Base-by-base conservation (phyloP, 2,888 invertebrate species). In the Helleia helle region DNA sequence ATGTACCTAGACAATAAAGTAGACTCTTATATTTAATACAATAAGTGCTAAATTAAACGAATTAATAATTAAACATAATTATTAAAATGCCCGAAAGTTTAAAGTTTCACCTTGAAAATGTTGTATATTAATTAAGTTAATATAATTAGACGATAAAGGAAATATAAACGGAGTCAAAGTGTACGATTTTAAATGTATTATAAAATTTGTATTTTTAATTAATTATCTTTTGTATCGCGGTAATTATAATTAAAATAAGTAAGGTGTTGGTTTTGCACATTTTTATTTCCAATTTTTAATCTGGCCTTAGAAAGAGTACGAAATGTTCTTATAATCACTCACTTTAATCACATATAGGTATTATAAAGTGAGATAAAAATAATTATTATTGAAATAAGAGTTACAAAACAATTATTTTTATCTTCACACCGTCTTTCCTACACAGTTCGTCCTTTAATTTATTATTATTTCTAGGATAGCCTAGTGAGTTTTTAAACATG, bases 261-360 rank as follows among this genome's bases (percentile, higher is more conserved):
- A 34, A 34, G 22, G 34, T 34, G 34, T 34, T 22, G 11, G 34
- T 34, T 34, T 31, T 34, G 34, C 34, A 34, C 34, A 17, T 31
- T 34, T 34, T 18, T 11, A 17, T 31, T 34, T 22, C 22, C 7
- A 22, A 22, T 22, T 22, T 7, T 7, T 22, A 22, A 22, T 5
- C 6, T 7, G 5, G 8, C 2, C 22, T 2, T 6, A 8, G 2
- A 3, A 22, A 22, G 5, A 9, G 30, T 13, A 29, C 29, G 8
- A 4, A 11, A 12, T 12, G 14, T 12, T 12, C 13, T 12, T 14
- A 34, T 7, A 9, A 17, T 17, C 14, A 30, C 38, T 42, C 42
- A 43, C n/a, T n/a, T n/a, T n/a, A n/a, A n/a, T n/a, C n/a, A n/a
- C n/a, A n/a, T n/a, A n/a, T n/a, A n/a, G n/a, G n/a, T n/a, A n/a